Conservation (phyloP, 1,140 invertebrate genomes). For the Neodiprion lecontei region DNA sequence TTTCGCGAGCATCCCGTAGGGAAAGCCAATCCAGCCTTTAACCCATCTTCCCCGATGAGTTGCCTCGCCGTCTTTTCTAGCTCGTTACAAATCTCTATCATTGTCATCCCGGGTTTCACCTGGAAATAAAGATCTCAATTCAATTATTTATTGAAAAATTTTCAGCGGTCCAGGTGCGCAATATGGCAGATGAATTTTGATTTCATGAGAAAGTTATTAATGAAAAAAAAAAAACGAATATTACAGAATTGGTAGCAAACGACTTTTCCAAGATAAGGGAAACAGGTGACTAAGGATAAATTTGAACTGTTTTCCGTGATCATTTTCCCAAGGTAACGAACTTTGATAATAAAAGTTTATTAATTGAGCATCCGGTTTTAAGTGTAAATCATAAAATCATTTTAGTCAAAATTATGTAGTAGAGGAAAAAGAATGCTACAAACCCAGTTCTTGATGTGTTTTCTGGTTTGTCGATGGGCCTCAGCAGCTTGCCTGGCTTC, state of each 20-base stretch:
- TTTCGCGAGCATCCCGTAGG: conserved; percentile 99
- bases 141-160: background rate
- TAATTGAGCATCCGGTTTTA: no score
- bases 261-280: no score
- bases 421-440: no score
- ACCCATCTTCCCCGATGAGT: conserved; percentile 93
- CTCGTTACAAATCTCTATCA: conserved; percentile 99
- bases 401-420: conserved; percentile 1
- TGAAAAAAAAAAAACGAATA: background rate
- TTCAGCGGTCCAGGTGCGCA: no score
- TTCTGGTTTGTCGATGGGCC: conserved; percentile 87
- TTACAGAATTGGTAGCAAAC: no score
- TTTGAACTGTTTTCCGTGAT: no score
- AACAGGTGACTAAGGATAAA: no score
- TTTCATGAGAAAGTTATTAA: conserved; percentile 13
- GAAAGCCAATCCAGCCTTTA: conserved; percentile 97
- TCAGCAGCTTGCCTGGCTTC: conserved; percentile 96
- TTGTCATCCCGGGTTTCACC: conserved; percentile 98
- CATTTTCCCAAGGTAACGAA: no score
- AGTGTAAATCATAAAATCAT: background rate
- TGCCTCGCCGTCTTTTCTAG: conserved; percentile 90
- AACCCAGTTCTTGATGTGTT: conserved; percentile 58
- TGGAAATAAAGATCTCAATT: conserved; percentile 37
- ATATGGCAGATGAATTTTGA: background rate
- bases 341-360: no score